These are phyloP conservation scores for Mimachlamys varia DNA, from an alignment of 2,888 invertebrate species.

Conservation along the genomic window DNA sequence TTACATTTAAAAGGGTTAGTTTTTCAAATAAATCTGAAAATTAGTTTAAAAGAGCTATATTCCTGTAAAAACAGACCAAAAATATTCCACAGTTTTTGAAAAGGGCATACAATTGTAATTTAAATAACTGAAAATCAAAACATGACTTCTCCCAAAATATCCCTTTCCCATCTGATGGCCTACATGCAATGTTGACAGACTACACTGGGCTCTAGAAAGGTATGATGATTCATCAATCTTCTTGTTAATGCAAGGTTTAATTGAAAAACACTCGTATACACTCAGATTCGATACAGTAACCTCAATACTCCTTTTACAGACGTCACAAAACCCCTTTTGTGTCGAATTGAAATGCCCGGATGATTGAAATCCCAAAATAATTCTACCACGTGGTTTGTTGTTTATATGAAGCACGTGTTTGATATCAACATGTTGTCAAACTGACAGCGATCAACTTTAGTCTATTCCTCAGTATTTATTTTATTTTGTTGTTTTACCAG, in stretches of 20 bases:
- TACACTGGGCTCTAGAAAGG: neutral
- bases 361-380: slow-evolving; percentile 22
- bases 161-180: neutral
- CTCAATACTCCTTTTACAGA: neutral
- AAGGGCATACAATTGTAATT: neutral
- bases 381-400: neutral
- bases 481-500: neutral
- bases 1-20: neutral
- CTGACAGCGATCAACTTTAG: neutral
- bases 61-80: neutral
- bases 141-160: slow-evolving; percentile 16
- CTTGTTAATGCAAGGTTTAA: neutral
- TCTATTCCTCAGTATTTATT: neutral
- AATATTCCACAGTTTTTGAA: neutral
- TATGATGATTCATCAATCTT: neutral
- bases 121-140: neutral
- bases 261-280: neutral
- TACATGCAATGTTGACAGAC: slow-evolving; percentile 40
- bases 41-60: neutral
- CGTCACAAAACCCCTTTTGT: slow-evolving; percentile 9
- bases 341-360: neutral
- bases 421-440: neutral
- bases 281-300: neutral
- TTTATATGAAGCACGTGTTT: neutral
- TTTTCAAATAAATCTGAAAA: too few species aligned